These are phyloP conservation scores for Asbolus verrucosus DNA, from an alignment of 1,140 invertebrate genomes.

Conservation along the genomic window DNA sequence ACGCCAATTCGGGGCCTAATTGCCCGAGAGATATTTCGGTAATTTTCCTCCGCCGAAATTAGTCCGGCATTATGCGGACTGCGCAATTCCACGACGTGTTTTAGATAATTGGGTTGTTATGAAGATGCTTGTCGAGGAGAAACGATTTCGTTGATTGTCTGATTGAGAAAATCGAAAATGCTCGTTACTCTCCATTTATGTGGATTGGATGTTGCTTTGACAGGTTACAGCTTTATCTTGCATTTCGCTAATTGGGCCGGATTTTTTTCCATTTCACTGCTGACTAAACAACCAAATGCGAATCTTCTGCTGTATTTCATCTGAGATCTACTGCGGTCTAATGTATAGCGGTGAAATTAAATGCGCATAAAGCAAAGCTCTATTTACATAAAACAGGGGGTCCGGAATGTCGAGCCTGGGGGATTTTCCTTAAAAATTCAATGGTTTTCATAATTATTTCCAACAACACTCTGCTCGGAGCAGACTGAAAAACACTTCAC, in stretches of 20 bases:
- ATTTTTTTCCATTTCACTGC: too few relatives aligned
- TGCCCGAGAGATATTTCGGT: conserved; percentile 26
- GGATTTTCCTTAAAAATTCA: too few relatives aligned
- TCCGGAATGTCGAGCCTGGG: not conserved
- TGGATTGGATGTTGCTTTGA: not conserved
- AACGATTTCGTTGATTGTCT: conserved; percentile 15
- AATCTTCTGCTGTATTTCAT: too few relatives aligned
- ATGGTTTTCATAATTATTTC: too few relatives aligned
- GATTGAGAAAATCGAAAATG: conserved; percentile 13
- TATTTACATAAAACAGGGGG: conserved; percentile 3
- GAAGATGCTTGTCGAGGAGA: conserved; percentile 8
- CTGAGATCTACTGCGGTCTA: not conserved
- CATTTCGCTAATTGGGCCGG: not conserved
- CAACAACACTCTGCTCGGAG: too few relatives aligned
- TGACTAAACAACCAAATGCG: too few relatives aligned
- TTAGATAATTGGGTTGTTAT: conserved; percentile 35
- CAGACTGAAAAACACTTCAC: too few relatives aligned
- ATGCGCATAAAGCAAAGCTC: not conserved
- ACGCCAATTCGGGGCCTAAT: conserved; percentile 27
- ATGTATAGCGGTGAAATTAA: conserved; percentile 4
- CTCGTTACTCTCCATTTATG: conserved; percentile 6
- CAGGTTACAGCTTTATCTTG: not conserved
- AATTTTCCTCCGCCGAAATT: conserved; percentile 14
- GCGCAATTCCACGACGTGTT: conserved; percentile 15
- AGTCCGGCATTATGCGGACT: conserved; percentile 26